These are phyloP conservation scores for Dendrocopos noguchii DNA, from an alignment of 2,113 vertebrate genomes.

Conservation along the genomic window DNA sequence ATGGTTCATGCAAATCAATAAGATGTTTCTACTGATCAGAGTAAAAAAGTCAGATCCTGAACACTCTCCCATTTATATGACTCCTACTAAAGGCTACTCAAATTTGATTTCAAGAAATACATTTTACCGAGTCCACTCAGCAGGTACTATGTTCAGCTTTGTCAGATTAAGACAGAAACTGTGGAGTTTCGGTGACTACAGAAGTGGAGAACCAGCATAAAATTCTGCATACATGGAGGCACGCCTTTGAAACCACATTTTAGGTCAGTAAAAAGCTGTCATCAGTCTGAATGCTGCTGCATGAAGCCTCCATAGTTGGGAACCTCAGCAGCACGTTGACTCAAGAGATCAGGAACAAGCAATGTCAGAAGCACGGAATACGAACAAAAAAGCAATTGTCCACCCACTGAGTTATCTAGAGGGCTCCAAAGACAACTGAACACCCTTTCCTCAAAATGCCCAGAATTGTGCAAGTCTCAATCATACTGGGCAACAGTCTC, in stretches of 20 bases:
- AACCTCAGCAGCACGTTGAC: not conserved
- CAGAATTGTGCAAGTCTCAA: not conserved
- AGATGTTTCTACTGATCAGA: not conserved
- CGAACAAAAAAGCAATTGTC: not conserved
- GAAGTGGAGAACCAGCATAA: not conserved
- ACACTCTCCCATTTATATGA: not conserved
- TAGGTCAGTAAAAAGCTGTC: not conserved
- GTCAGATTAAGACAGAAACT: not conserved
- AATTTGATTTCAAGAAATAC: not conserved
- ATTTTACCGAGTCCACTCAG: not conserved
- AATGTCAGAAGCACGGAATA: not conserved
- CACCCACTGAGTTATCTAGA: not conserved
- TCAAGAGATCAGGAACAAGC: not conserved
- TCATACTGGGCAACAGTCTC: not conserved
- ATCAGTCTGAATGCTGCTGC: not conserved
- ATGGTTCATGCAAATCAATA: not conserved
- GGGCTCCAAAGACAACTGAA: not conserved
- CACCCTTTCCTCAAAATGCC: not conserved
- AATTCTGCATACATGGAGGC: fast-evolving
- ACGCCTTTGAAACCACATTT: not conserved
- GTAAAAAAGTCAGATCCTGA: not conserved
- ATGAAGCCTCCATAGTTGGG: not conserved
- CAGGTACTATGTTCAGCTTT: not conserved
- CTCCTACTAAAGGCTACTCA: not conserved
- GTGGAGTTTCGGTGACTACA: not conserved